Conservation (phyloP, 2,888 invertebrate genomes). For the Dioctria linearis region DNA sequence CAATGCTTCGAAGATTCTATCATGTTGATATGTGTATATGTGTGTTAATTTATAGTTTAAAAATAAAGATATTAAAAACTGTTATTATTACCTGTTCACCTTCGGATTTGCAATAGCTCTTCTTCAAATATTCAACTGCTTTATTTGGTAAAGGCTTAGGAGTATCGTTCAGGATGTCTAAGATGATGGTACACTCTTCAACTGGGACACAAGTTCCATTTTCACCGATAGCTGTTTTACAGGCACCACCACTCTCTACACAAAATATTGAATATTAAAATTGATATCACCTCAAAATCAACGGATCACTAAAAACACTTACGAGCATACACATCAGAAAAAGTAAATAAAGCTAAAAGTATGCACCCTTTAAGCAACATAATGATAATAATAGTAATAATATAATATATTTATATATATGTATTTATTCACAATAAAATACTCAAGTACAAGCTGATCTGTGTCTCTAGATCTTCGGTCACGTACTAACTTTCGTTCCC, state of each 20-base stretch:
- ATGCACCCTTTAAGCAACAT: conserved; percentile 1
- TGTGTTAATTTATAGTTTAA: neutral
- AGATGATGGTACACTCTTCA: conserved; percentile 43
- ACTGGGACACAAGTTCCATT: conserved; percentile 50
- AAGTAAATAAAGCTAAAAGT: conserved; percentile 6
- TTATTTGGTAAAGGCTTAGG: conserved; percentile 47
- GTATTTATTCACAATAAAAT: neutral
- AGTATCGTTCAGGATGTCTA: conserved; percentile 4
- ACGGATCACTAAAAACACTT: conserved; percentile 1
- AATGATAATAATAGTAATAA: neutral
- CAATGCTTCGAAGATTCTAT: no score
- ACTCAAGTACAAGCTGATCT: neutral
- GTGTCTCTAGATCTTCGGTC: neutral
- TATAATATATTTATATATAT: no score
- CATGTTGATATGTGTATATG: no score
- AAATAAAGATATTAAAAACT: neutral
- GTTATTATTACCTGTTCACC: conserved; percentile 46
- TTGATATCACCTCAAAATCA: conserved; percentile 1
- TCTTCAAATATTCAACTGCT: conserved; percentile 28
- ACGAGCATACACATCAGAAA: conserved; percentile 24
- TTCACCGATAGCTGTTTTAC: conserved; percentile 52
- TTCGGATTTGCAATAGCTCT: conserved; percentile 38
- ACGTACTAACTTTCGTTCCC: conserved; percentile 10
- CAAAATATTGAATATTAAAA: neutral
- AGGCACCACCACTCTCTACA: conserved; percentile 26